Base-by-base conservation (phyloP, 2,888 invertebrate species). In the Acleris holmiana region DNA sequence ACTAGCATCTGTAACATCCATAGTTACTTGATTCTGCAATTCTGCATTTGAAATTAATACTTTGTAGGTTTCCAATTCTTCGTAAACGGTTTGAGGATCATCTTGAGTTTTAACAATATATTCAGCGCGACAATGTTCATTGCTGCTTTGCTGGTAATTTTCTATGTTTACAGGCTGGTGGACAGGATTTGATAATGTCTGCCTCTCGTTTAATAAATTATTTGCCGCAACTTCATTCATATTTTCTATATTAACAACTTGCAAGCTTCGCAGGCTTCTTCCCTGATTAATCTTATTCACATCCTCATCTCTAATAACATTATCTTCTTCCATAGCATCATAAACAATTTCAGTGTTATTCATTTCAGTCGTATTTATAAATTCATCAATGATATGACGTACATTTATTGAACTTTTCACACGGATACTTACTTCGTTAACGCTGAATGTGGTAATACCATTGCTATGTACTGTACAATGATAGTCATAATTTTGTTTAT, bases 391-490 rank as follows among this genome's bases (percentile, higher is more conserved):
- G 6, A n/a, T 44, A 15, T 17, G 41, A 10, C 23, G 21, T 55
- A 23, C 23, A 55, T 44, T 5, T 49, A 62, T 35, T 50, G 21
- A 29, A 13, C 15, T 35, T 0, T 50, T 56, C 41, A 49, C 35
- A 29, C 21, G 13, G 15, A 56, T 17, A 21, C 13, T 46, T 48
- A 57, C 21, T 50, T 23, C 44, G 18, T 57, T 62, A 0, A 62
- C 56, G 46, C 21, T 56, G 21, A 62, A 35, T 18, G 35, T 46
- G 13, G 46, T 46, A 8, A 57, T 15, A 17, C 41, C 41, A 50
- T 23, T n/a, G 10, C 17, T 7, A 46, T 62, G 62, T 8, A 50
- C 35, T 10, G 29, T 18, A 51, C 21, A 15, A 46, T 62, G 62
- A 8, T 41, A 19, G 10, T n/a, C 19, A 40, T 50, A 62, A 29